These are phyloP conservation scores for Styela clava DNA, from an alignment of 23 tunicate genomes.

Conservation along the genomic window DNA sequence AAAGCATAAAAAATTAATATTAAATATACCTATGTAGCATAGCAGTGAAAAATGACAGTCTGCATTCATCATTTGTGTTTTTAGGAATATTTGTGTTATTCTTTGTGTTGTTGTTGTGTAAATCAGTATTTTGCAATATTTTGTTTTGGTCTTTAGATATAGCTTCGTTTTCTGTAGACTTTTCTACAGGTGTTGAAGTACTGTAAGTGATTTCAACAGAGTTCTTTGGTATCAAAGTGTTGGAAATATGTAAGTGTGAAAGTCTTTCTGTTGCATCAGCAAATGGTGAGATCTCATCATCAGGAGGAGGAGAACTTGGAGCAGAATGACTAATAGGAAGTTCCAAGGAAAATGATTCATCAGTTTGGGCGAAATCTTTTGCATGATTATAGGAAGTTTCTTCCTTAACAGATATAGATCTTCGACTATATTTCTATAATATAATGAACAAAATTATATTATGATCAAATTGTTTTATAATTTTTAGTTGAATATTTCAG, in stretches of 20 bases:
- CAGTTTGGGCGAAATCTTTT: not conserved
- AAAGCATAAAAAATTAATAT: no score
- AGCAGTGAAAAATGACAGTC: slow-evolving; percentile 68
- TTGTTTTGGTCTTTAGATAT: not conserved
- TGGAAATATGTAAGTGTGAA: not conserved
- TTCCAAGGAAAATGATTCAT: not conserved
- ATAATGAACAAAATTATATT: not conserved
- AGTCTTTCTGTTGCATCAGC: not conserved
- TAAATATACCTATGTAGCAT: slow-evolving; percentile 82
- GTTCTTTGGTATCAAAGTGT: not conserved
- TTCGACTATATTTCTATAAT: not conserved
- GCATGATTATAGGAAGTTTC: not conserved
- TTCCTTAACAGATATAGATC: slow-evolving; percentile 1
- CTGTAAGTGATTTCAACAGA: not conserved
- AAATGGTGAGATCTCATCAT: not conserved
- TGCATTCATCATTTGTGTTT: slow-evolving; percentile 28
- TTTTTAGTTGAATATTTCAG: no score
- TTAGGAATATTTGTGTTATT: not conserved
- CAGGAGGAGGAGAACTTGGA: not conserved
- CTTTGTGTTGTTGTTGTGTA: not conserved
- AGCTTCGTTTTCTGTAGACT: not conserved
- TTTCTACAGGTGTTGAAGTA: not conserved
- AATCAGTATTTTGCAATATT: not conserved
- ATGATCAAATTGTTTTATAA: no score
- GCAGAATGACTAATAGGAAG: not conserved